Conservation (phyloP, 2,888 invertebrate genomes). For the Heliothis peltigera region DNA sequence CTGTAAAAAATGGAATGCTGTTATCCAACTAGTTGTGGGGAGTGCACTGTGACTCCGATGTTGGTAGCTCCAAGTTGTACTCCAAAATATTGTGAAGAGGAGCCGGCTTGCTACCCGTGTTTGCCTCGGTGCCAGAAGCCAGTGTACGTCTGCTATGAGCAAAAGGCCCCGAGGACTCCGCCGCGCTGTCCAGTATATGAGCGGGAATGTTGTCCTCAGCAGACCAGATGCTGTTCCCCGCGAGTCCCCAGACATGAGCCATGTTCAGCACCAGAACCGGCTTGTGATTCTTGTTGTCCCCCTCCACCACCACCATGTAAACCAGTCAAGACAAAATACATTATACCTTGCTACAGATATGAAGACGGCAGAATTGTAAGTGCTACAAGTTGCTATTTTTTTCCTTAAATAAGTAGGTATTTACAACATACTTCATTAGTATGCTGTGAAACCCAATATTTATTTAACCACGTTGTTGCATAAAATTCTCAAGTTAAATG, state of each 20-base stretch:
- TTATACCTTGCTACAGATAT: slow-evolving; percentile 86
- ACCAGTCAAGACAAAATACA: slow-evolving; percentile 81
- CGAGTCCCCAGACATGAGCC: slow-evolving; percentile 5
- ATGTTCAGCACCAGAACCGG: background rate
- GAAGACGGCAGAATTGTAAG: slow-evolving; percentile 88
- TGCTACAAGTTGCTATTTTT: slow-evolving; percentile 36
- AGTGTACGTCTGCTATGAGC: slow-evolving; percentile 66
- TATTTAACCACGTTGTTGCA: no score
- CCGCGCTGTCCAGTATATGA: slow-evolving; percentile 31
- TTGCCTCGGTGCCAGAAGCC: slow-evolving; percentile 74
- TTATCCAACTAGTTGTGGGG: slow-evolving; percentile 70
- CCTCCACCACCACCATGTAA: slow-evolving; percentile 63
- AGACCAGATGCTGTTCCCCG: slow-evolving; percentile 12
- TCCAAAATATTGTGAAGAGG: slow-evolving; percentile 68
- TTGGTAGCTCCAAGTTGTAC: slow-evolving; percentile 67
- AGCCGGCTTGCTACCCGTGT: slow-evolving; percentile 69
- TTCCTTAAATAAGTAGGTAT: background rate
- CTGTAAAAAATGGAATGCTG: slow-evolving; percentile 77
- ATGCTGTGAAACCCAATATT: no score
- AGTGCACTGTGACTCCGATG: slow-evolving; percentile 75
- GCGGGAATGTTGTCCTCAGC: slow-evolving; percentile 26
- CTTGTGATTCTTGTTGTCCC: slow-evolving; percentile 27
- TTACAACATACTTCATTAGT: no score
- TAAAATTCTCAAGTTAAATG: no score
- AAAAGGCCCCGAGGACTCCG: slow-evolving; percentile 45